Conservation (phyloP, 92 coral and sea anemone species). For the Epizoanthus rinbou region DNA sequence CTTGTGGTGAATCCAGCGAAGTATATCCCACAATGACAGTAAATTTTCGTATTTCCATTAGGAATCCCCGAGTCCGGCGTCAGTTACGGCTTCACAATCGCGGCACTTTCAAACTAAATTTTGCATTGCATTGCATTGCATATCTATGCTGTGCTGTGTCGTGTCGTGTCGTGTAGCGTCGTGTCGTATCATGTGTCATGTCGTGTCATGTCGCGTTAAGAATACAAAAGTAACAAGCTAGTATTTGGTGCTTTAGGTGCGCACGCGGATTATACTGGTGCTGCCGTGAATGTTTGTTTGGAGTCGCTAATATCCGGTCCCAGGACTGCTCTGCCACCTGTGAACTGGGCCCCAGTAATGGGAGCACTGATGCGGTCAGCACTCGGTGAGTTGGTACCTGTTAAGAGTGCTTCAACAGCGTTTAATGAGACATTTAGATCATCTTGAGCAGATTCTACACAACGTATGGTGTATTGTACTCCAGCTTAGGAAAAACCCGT, state of each 20-base stretch:
- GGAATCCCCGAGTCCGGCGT: too few species aligned
- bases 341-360: conserved; percentile 88
- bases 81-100: too few species aligned
- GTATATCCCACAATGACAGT: too few species aligned
- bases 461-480: too few species aligned
- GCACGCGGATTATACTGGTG: conserved; percentile 51
- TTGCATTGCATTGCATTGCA: too few species aligned
- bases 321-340: conserved; percentile 78
- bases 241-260: conserved; percentile 44
- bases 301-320: conserved; percentile 78
- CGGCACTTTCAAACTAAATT: too few species aligned
- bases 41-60: too few species aligned
- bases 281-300: conserved; percentile 60
- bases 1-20: too few species aligned
- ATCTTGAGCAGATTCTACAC: too few species aligned
- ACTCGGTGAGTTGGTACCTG: conserved; percentile 60
- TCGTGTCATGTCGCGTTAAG: neutral
- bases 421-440: too few species aligned
- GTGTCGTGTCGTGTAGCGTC: neutral
- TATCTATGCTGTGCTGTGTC: neutral
- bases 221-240: too few species aligned
- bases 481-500: too few species aligned
- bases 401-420: neutral
- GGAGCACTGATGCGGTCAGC: conserved; percentile 82
- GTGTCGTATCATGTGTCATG: neutral